Conservation (phyloP, 1,140 invertebrate genomes). For the Lucilia sericata region DNA sequence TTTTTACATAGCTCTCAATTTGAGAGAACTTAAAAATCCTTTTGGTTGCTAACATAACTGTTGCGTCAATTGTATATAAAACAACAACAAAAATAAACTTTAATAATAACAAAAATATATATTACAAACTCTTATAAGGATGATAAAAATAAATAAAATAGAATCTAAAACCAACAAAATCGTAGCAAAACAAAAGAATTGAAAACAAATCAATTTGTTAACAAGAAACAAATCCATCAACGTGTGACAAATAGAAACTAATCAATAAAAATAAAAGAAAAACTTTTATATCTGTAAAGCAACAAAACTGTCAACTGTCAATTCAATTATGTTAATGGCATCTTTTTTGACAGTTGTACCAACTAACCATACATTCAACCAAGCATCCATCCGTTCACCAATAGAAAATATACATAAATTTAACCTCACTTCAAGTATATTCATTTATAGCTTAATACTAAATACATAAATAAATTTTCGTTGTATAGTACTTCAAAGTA, state of each 20-base stretch:
- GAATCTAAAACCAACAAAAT: background rate
- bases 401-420: background rate
- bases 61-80: background rate
- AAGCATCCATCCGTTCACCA: too few relatives aligned
- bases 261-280: background rate
- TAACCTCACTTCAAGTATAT: background rate
- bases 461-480: background rate
- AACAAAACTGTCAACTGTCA: background rate
- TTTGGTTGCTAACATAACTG: background rate
- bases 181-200: background rate
- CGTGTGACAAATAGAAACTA: background rate
- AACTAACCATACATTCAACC: too few relatives aligned
- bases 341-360: background rate
- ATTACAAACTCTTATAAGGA: background rate
- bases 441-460: background rate
- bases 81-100: background rate
- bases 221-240: conserved; percentile 1
- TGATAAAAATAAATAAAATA: too few relatives aligned
- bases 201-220: background rate
- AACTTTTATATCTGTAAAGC: background rate
- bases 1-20: background rate
- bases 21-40: background rate
- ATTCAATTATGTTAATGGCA: background rate
- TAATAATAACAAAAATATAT: too few relatives aligned
- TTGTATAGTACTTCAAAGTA: too few relatives aligned